These are phyloP conservation scores for Hypocryptadius cinnamomeus DNA, from an alignment of 2,113 vertebrate genomes.

Conservation along the genomic window DNA sequence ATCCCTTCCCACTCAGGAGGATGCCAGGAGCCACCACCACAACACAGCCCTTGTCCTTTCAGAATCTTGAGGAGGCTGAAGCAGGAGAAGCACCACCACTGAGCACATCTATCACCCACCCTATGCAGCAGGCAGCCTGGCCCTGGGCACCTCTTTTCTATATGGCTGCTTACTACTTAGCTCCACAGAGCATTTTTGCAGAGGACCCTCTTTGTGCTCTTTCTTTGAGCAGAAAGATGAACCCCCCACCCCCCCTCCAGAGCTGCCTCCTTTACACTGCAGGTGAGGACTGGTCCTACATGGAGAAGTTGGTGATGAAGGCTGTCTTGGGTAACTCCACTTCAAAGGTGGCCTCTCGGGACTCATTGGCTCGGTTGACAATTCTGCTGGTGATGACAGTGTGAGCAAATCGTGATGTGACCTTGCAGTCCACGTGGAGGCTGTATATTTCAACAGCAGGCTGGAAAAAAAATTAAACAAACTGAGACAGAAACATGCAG, in stretches of 20 bases:
- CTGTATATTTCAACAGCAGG: conserved; percentile 80
- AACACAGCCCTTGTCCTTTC: neutral
- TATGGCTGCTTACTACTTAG: neutral
- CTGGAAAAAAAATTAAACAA: neutral
- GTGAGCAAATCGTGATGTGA: conserved; percentile 83
- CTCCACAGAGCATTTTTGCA: neutral
- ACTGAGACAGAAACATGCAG: neutral
- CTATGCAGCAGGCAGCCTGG: neutral
- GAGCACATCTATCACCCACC: rapidly evolving
- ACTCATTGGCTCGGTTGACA: conserved; percentile 71
- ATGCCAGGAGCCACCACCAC: neutral
- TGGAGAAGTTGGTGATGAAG: conserved; percentile 91
- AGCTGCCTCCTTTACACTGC: neutral
- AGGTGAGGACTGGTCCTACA: conserved; percentile 70
- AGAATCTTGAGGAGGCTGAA: neutral
- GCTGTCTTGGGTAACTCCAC: conserved; percentile 88
- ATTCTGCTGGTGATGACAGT: conserved; percentile 83
- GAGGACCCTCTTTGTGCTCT: neutral
- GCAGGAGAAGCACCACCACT: neutral
- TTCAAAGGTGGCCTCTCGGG: conserved; percentile 78
- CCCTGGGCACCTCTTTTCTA: neutral
- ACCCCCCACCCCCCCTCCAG: neutral
- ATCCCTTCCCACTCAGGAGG: neutral
- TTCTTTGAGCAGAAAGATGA: neutral
- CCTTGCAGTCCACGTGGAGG: conserved; percentile 81